Evolutionary conservation across 2,113 vertebrate species (phyloP).

Genomic region (cat (Felis catus)): DNA sequence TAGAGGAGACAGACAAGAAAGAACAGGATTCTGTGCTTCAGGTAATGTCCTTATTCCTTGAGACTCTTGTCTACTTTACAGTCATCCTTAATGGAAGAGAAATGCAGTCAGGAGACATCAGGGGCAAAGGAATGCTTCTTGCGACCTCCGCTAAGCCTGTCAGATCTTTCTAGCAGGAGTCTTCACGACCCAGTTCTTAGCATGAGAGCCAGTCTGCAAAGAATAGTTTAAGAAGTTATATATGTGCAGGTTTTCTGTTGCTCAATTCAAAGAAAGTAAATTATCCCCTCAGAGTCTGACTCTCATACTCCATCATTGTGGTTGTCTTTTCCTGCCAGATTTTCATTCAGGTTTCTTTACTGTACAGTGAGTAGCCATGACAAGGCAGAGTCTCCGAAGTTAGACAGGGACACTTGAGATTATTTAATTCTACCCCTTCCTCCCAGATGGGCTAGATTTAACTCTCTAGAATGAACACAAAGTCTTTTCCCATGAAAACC

Average conservation of each 20-base stretch:
- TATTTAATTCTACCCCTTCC: neutral
- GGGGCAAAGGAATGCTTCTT: neutral
- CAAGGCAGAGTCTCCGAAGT: neutral
- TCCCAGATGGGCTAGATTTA: neutral
- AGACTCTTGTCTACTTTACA: neutral
- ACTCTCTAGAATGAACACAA: neutral
- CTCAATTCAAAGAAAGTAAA: neutral
- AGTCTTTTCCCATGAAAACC: neutral
- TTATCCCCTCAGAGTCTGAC: neutral
- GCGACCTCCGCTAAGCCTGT: neutral
- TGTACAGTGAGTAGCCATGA: neutral
- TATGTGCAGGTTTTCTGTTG: neutral
- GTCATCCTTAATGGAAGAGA: neutral
- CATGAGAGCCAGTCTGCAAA: neutral
- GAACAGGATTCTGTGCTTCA: neutral
- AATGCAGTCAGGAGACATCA: neutral
- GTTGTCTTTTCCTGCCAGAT: neutral
- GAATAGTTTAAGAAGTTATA: neutral
- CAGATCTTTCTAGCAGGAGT: neutral
- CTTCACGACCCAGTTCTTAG: neutral
- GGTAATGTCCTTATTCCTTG: neutral
- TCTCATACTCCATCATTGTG: neutral
- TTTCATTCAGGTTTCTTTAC: neutral
- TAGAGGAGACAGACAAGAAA: neutral
- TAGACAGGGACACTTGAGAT: neutral